phyloP scores from a whole-genome alignment of 2,797 vertebrate species.

The Cichlasoma orientale region DNA sequence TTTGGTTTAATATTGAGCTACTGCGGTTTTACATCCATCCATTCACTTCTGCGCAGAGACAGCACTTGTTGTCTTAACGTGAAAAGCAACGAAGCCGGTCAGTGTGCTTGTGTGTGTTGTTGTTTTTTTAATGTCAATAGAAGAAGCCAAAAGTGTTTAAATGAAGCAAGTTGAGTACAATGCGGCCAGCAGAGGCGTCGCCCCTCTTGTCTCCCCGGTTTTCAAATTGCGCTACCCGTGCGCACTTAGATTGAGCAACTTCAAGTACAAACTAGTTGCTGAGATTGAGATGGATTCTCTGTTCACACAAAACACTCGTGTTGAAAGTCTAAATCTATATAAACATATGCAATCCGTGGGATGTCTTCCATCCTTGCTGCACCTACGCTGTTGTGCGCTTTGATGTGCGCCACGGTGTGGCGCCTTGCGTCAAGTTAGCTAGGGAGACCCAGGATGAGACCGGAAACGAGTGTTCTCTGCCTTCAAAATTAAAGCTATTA shows the following conservation, averaged over 20 bases:
- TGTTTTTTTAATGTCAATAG: not conserved
- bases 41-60: constrained; percentile 15
- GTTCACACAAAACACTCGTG: not conserved
- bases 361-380: constrained; percentile 30
- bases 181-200: constrained; percentile 64
- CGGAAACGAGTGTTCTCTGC: constrained; percentile 24
- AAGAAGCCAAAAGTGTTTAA: constrained; percentile 13
- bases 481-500: constrained; percentile 57
- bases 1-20: not conserved
- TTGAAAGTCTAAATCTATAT: constrained; percentile 5
- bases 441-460: not conserved
- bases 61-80: constrained; percentile 5
- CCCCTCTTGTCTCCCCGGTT: constrained; percentile 53
- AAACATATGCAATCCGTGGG: constrained; percentile 15
- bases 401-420: constrained; percentile 53
- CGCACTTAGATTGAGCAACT: constrained; percentile 45
- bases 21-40: not conserved
- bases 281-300: not conserved
- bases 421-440: constrained; percentile 38
- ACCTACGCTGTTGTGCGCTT: constrained; percentile 35
- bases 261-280: not conserved
- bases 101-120: not conserved
- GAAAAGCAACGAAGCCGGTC: not conserved
- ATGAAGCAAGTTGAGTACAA: constrained; percentile 40
- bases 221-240: constrained; percentile 24